These are phyloP conservation scores for Thamnophis sirtalis DNA, from an alignment of 2,113 vertebrate species.

Conservation along the genomic window DNA sequence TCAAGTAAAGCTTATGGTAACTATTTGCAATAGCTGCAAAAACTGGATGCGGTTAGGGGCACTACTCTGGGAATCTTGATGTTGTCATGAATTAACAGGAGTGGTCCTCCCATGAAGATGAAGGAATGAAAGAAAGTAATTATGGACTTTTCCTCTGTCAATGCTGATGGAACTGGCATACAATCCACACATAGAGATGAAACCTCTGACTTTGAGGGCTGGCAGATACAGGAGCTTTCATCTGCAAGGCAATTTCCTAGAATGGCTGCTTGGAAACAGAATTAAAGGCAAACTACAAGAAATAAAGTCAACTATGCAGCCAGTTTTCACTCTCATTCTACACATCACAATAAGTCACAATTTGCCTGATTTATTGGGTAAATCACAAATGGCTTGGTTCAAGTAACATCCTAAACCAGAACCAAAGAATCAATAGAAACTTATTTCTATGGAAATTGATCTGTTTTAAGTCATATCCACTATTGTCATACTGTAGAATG, in stretches of 20 bases:
- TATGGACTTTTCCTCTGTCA: neutral
- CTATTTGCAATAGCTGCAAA: neutral
- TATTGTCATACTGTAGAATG: neutral
- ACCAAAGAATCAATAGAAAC: neutral
- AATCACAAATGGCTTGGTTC: neutral
- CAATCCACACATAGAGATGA: neutral
- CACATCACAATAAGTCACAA: neutral
- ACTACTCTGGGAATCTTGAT: neutral
- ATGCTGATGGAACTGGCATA: neutral
- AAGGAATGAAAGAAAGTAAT: neutral
- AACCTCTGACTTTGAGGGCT: neutral
- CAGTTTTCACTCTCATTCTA: neutral
- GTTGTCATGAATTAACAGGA: neutral
- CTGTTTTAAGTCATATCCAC: neutral
- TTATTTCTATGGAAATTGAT: neutral
- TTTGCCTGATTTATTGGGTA: neutral
- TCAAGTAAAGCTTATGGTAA: neutral
- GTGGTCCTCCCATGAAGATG: neutral
- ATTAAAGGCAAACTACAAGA: neutral
- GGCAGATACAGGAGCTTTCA: neutral
- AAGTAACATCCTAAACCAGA: neutral
- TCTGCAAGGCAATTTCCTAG: neutral
- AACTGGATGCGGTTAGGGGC: neutral
- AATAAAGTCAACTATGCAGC: neutral
- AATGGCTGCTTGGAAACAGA: neutral